Conservation (phyloP, 2,797 vertebrate genomes). For the Prunella strophiata region DNA sequence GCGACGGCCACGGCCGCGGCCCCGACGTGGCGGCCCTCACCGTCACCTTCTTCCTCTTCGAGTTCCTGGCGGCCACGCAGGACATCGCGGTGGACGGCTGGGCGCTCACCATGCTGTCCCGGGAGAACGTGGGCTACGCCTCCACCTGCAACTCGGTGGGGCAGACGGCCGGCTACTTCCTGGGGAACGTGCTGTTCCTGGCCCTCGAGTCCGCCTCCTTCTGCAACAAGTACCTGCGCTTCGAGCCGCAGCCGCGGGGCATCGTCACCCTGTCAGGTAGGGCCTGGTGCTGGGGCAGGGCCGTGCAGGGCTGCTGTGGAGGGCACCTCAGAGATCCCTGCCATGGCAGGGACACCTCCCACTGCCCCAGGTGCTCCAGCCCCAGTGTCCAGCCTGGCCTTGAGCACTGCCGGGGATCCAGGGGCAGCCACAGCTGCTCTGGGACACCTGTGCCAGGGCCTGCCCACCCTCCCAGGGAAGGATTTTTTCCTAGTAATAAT, state of each 20-base stretch:
- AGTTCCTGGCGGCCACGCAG: slow-evolving; percentile 96
- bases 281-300: rapidly evolving
- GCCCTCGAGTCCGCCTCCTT: slow-evolving; percentile 95
- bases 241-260: slow-evolving; percentile 85
- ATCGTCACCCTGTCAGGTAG: slow-evolving; percentile 91
- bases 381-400: not conserved
- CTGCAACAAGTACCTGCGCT: slow-evolving; percentile 96
- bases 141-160: slow-evolving; percentile 99
- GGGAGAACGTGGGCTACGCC: slow-evolving; percentile 96
- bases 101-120: slow-evolving; percentile 97
- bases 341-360: too few relatives aligned
- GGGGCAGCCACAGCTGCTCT: not conserved
- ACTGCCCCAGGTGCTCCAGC: not conserved
- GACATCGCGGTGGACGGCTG: slow-evolving; percentile 98
- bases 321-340: not conserved
- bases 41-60: slow-evolving; percentile 91
- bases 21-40: slow-evolving; percentile 88
- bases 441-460: not conserved
- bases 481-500: not conserved
- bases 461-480: not conserved
- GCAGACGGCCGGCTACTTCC: slow-evolving; percentile 96
- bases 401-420: not conserved
- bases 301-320: rapidly evolving
- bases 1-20: slow-evolving; percentile 74
- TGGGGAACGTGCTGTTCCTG: slow-evolving; percentile 96